Evolutionary conservation across 2,113 vertebrate species (phyloP).

Genomic region (Peromyscus polionotus): DNA sequence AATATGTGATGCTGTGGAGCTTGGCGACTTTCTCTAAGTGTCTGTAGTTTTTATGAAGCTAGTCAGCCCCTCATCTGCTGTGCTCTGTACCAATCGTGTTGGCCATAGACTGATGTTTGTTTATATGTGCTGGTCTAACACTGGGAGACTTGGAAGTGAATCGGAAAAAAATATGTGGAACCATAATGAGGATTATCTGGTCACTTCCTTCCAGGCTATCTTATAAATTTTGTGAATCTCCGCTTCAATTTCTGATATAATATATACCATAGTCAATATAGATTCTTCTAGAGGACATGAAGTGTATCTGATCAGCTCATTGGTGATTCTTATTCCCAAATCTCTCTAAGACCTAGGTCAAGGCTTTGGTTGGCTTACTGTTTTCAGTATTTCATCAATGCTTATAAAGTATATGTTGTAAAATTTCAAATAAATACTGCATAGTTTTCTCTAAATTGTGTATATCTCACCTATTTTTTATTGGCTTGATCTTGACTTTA

Average conservation of each 20-base stretch:
- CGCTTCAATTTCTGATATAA: background rate
- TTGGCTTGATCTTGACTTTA: background rate
- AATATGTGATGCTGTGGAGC: background rate
- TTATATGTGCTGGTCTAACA: background rate
- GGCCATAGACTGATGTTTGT: background rate
- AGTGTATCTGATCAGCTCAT: background rate
- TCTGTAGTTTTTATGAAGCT: constrained; percentile 24
- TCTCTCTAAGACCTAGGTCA: background rate
- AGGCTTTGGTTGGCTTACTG: background rate
- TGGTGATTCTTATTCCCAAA: background rate
- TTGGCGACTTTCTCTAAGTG: constrained; percentile 11
- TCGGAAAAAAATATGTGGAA: background rate
- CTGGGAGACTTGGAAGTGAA: background rate
- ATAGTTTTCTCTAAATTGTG: background rate
- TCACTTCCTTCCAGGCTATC: background rate
- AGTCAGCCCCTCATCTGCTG: background rate
- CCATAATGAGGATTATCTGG: background rate
- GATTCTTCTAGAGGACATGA: background rate
- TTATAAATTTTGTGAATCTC: background rate
- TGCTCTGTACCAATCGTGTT: too few relatives aligned
- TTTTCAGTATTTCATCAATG: background rate
- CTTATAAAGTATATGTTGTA: background rate
- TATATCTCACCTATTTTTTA: background rate
- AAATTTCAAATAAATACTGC: background rate
- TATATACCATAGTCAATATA: background rate